Evolutionary conservation across 2,888 invertebrate genomes (phyloP), one percentile per base, ranked within the genome.

Genomic region (Cabera pusaria): DNA sequence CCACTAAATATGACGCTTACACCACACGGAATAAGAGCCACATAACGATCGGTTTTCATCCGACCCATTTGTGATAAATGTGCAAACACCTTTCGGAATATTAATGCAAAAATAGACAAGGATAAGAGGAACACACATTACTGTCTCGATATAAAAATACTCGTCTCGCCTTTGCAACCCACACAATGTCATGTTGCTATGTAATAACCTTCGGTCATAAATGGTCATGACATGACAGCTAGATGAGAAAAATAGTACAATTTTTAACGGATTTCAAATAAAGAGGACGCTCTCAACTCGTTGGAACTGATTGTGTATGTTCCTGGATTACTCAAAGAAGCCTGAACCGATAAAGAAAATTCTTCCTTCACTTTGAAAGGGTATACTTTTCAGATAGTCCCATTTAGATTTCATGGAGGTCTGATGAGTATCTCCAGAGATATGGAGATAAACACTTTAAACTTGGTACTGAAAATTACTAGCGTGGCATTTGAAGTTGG

Each of bases 31-130:
- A 56, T 57, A 64, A 33, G 48, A 49, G 39, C 35, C 27, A 49
- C 44, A 56, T 42, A 24, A 31, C 33, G n/a, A 37, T 23, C 35
- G 33, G 34, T 32, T 39, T 40, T 45, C 29, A 26, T 31, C 28
- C 38, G 47, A 40, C 44, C 50, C 55, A 52, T 61, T 56, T 51
- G 45, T 49, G 46, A 61, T 52, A 56, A 59, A 60, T 53, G 59
- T 52, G 52, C 52, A 59, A 60, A 53, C 62, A 59, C 56, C 52
- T 59, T 54, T 52, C 52, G 49, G 60, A 65, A 64, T 65, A 57
- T 60, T 61, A 63, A 59, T 56, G 44, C 39, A 47, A 55, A 54
- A 44, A 44, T 52, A 49, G 42, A 39, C 46, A 31, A 28, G 41
- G 39, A 44, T 44, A 31, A 39, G 42, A 36, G 38, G 28, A 38